Conservation (phyloP, 1,140 invertebrate genomes). For the Coenobita brevimanus region DNA sequence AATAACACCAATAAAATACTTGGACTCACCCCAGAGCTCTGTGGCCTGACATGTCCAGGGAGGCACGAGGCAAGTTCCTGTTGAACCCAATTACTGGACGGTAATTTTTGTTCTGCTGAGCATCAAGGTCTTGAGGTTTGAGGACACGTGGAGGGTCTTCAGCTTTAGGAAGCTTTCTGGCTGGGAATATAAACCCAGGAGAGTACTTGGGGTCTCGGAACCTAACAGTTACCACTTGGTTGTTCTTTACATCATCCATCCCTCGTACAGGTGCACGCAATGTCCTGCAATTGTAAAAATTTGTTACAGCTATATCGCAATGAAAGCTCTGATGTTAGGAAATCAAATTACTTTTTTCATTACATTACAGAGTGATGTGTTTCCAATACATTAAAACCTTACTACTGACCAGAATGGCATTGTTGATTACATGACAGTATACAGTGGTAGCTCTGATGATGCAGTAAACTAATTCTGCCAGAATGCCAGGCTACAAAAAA, state of each 20-base stretch:
- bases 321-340: too few relatives aligned
- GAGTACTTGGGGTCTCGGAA: slow-evolving; percentile 88
- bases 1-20: slow-evolving; percentile 16
- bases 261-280: slow-evolving; percentile 54
- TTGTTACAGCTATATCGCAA: too few relatives aligned
- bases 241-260: slow-evolving; percentile 68
- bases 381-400: too few relatives aligned
- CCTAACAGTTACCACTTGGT: slow-evolving; percentile 79
- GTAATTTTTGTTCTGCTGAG: slow-evolving; percentile 78
- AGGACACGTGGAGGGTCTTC: slow-evolving; percentile 84
- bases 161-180: slow-evolving; percentile 79
- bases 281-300: too few relatives aligned
- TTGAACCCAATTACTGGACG: slow-evolving; percentile 84
- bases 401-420: too few relatives aligned
- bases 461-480: too few relatives aligned
- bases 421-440: too few relatives aligned
- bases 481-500: too few relatives aligned
- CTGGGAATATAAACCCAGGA: slow-evolving; percentile 85
- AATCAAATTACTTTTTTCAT: too few relatives aligned
- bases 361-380: too few relatives aligned
- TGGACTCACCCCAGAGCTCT: slow-evolving; percentile 78
- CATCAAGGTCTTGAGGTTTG: slow-evolving; percentile 85
- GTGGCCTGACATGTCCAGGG: slow-evolving; percentile 80
- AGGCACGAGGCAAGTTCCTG: slow-evolving; percentile 78
- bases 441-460: too few relatives aligned